Evolutionary conservation across 2,888 invertebrate genomes (phyloP), one percentile per base, ranked within the genome.

Genomic region (Dryobota labecula): DNA sequence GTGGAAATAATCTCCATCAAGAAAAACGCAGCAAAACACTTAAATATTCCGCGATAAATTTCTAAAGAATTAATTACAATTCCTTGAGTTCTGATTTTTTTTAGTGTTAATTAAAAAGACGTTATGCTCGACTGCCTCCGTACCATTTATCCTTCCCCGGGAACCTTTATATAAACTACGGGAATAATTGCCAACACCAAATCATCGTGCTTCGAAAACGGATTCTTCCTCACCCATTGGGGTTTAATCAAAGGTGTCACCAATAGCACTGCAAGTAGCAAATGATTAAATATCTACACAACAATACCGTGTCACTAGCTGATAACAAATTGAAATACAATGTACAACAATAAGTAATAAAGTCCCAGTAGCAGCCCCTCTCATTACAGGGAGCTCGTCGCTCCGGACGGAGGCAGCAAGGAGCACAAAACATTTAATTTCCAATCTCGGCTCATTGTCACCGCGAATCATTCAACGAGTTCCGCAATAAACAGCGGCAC

Each of bases 351-450:
- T 72, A 69, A 56, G 49, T 51, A 51, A 76, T 54, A 47, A 41
- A 66, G 51, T 49, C 36, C 57, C 57, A 56, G 47, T n/a, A 61
- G 56, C 62, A 51, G 30, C 63, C 58, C 60, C 27, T 36, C 63
- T 63, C 67, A 67, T 61, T 61, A 76, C 54, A 82, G 51, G 11
- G 73, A 33, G 62, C 49, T 60, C 61, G 54, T 38, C 24, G 63
- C 36, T 15, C 36, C 30, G 56, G 36, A 33, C 33, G 49, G 11
- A 56, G 64, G 69, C 78, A 58, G 61, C 73, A 78, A 82, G 73
- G 83, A 73, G 79, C 57, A 82, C 83, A 83, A 80, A 83, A 80
- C 80, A 73, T 80, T 80, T 80, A 65, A 80, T 80, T 82, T 80
- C 45, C 80, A 80, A 80, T 80, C 80, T 62, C 73, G 15, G 74